Evolutionary conservation across 2,888 invertebrate genomes (phyloP).

Genomic region (Dynastes maya): DNA sequence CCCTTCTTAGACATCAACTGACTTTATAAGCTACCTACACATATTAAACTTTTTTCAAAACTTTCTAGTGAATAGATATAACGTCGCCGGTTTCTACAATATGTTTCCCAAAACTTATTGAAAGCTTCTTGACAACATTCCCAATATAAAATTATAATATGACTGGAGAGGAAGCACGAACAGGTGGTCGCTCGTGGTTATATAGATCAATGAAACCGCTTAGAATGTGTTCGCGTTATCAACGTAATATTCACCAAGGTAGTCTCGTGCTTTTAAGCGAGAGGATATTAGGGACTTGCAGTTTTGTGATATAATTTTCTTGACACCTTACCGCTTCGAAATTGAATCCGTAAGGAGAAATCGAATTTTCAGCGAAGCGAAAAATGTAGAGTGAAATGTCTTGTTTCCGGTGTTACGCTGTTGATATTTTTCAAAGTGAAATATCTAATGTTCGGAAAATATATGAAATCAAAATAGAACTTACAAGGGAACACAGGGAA

Average conservation of each 20-base stretch:
- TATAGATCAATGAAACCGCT: constrained; percentile 24
- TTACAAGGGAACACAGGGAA: too few relatives aligned
- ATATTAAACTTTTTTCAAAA: too few relatives aligned
- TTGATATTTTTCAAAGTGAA: too few relatives aligned
- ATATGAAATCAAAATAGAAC: too few relatives aligned
- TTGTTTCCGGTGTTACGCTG: too few relatives aligned
- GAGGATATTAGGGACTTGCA: too few relatives aligned
- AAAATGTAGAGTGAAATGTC: too few relatives aligned
- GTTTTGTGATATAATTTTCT: not conserved
- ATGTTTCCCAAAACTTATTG: constrained; percentile 8
- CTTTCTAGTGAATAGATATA: too few relatives aligned
- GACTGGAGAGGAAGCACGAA: constrained; percentile 4
- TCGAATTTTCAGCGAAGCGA: too few relatives aligned
- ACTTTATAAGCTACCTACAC: too few relatives aligned
- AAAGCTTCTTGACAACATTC: not conserved
- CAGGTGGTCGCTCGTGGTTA: constrained; percentile 22
- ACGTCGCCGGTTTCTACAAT: not conserved
- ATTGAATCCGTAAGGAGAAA: not conserved
- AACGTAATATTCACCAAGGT: constrained; percentile 19
- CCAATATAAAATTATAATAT: constrained; percentile 18
- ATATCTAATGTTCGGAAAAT: too few relatives aligned
- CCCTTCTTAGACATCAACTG: too few relatives aligned
- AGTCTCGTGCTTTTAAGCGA: not conserved
- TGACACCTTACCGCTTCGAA: not conserved
- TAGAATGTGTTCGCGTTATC: not conserved